phyloP scores from a whole-genome alignment of 2,797 vertebrate species.

The Takifugu ocellatus region DNA sequence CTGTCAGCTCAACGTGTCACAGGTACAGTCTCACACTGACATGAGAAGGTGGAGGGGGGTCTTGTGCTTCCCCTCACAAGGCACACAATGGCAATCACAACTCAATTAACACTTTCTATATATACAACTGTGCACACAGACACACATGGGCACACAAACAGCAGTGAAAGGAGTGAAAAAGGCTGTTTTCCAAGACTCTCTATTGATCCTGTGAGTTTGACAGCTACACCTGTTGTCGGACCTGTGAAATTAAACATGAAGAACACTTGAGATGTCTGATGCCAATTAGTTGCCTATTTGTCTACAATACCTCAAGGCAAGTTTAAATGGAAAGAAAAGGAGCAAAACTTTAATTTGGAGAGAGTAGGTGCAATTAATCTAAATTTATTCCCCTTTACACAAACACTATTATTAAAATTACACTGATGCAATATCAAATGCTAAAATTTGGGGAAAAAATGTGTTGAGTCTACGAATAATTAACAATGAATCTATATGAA shows the following conservation, averaged over 20 bases:
- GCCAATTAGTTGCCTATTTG: slow-evolving; percentile 56
- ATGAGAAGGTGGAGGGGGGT: slow-evolving; percentile 52
- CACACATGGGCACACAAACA: slow-evolving; percentile 27
- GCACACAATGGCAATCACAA: slow-evolving; percentile 71
- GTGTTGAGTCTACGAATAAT: slow-evolving; percentile 20
- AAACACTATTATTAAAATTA: no score
- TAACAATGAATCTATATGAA: slow-evolving; percentile 13
- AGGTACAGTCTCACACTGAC: slow-evolving; percentile 70
- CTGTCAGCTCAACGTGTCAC: slow-evolving; percentile 66
- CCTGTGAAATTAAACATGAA: slow-evolving; percentile 60
- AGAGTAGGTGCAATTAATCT: no score
- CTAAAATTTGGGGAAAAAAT: not conserved
- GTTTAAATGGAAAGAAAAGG: slow-evolving; percentile 19
- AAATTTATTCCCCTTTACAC: no score
- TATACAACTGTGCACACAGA: slow-evolving; percentile 61
- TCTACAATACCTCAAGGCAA: slow-evolving; percentile 17
- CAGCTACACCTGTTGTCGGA: slow-evolving; percentile 62
- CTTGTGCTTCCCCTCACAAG: slow-evolving; percentile 53
- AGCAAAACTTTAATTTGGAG: slow-evolving; percentile 25
- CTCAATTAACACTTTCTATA: slow-evolving; percentile 81
- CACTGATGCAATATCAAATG: no score
- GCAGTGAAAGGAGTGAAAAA: slow-evolving; percentile 26
- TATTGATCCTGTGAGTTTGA: slow-evolving; percentile 63
- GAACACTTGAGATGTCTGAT: slow-evolving; percentile 27
- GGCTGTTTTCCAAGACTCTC: slow-evolving; percentile 44